phyloP scores from a whole-genome alignment of 2,113 vertebrate genomes.

The Fukomys damarensis region DNA sequence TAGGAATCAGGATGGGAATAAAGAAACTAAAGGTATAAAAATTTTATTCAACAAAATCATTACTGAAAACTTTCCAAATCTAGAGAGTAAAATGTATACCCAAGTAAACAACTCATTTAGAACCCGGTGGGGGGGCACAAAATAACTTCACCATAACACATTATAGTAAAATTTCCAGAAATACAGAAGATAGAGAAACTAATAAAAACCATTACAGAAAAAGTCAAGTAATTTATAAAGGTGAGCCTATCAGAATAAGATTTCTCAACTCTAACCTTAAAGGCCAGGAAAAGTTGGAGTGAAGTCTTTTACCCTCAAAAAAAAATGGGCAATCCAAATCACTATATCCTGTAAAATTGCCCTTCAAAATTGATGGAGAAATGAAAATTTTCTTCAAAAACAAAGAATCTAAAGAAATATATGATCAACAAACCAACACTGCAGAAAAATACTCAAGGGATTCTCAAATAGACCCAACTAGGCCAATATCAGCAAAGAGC shows the following conservation, averaged over 20 bases:
- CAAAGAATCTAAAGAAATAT: background rate
- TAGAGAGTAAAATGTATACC: background rate
- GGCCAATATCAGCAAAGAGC: background rate
- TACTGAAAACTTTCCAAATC: background rate
- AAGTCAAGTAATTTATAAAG: background rate
- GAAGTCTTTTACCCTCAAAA: background rate
- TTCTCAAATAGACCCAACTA: background rate
- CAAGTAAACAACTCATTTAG: background rate
- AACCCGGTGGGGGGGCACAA: background rate
- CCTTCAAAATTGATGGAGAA: background rate
- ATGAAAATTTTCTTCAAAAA: background rate
- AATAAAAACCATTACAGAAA: background rate
- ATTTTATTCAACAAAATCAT: background rate
- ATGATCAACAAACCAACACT: background rate
- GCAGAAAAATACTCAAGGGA: background rate
- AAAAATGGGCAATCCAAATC: background rate
- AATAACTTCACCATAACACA: background rate
- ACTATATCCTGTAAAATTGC: background rate
- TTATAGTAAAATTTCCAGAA: background rate
- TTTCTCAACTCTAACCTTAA: background rate
- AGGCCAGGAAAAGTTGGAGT: background rate
- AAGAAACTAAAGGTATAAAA: background rate
- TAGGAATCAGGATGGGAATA: background rate
- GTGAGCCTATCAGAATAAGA: background rate
- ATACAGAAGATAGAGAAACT: background rate